A percentile compares a stretch with the other conserved stretches of the same genome.
phyloP scores from a whole-genome alignment of 1,140 invertebrate genomes.

The Brachionus koreanus region DNA sequence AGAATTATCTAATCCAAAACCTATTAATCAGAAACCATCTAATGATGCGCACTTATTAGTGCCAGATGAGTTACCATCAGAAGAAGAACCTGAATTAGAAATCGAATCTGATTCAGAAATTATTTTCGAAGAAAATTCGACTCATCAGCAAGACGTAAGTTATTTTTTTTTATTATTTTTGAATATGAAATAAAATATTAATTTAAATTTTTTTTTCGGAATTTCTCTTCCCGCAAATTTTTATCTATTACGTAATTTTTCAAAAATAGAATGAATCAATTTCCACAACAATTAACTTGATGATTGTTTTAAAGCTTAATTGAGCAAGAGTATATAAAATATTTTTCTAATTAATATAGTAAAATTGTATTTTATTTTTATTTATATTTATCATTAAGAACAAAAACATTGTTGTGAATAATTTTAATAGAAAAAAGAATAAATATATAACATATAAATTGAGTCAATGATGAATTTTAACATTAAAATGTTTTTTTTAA shows the following conservation, averaged over 20 bases:
- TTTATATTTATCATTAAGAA: not conserved
- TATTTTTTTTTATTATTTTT: not conserved
- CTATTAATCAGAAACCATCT: not conserved
- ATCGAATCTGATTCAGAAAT: not conserved
- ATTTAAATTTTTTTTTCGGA: not conserved
- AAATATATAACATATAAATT: not conserved
- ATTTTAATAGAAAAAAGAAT: not conserved
- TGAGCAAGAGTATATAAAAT: not conserved
- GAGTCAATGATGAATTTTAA: not conserved
- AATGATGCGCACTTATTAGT: not conserved
- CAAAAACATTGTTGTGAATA: not conserved
- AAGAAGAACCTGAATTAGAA: not conserved
- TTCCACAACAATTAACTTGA: not conserved
- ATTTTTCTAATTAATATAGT: not conserved
- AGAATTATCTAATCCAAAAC: not conserved
- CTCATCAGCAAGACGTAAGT: not conserved
- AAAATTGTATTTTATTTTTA: not conserved
- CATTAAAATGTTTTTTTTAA: not conserved
- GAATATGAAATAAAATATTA: not conserved
- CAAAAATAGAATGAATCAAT: not conserved
- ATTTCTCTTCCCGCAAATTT: not conserved
- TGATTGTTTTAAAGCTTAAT: constrained; percentile 9
- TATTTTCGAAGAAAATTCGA: not conserved
- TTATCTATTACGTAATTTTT: not conserved
- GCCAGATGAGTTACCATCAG: not conserved